Evolutionary conservation across 2,888 invertebrate genomes (phyloP), one percentile per base, ranked within the genome.

Genomic region (Euproctis similis): DNA sequence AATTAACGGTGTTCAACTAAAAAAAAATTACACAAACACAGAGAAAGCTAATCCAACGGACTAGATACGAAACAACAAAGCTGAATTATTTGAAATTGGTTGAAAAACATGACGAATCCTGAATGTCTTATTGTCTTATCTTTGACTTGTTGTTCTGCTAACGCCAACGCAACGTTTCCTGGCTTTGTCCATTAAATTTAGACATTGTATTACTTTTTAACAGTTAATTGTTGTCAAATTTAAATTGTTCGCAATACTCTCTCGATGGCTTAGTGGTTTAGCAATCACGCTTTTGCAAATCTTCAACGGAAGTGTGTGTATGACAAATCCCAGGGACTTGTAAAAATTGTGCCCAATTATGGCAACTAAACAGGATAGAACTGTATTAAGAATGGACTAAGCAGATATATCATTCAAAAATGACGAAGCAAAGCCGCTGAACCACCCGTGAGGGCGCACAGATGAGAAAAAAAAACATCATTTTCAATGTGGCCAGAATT

Each of bases 101-200:
- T 59, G 68, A 80, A 74, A n/a, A 66, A 72, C 77, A 78, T 75
- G 53, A 59, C 80, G 64, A 82, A 82, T 82, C 46, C 42, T 77
- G 65, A 76, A 81, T 80, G 49, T 48, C 34, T 56, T 55, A 75
- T 78, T 78, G 77, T 75, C 53, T 53, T 46, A 46, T 37, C 46
- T 48, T 44, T 38, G 49, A 37, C 53, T 44, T 50, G 49, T 59
- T 47, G 51, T 50, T 49, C 49, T 48, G n/a, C n/a, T n/a, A n/a
- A n/a, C n/a, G n/a, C n/a, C n/a, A 56, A 53, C 46, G 54, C 39
- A 42, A 24, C 31, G 38, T 54, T 62, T 73, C 72, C 73, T 60
- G 60, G 44, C 58, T 61, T 72, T 66, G 66, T 65, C 45, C 14
- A 16, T 31, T 33, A 40, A n/a, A 36, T 36, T 35, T 43, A 42